phyloP scores from a whole-genome alignment of 2,888 invertebrate species.

The Gymnocheta viridis region DNA sequence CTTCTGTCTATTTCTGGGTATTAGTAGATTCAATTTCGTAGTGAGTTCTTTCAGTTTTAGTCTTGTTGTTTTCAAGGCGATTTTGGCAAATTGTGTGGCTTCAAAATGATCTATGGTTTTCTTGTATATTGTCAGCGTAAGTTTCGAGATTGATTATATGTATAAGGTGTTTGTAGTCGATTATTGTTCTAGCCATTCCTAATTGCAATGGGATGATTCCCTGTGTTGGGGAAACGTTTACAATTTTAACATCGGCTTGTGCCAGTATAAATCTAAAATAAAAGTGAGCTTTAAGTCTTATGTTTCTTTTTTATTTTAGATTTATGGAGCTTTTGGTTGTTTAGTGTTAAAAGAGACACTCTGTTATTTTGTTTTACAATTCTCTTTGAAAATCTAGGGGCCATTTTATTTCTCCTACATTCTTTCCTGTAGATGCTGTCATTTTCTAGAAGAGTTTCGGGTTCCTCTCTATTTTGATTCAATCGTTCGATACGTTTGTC shows the following conservation, averaged over 20 bases:
- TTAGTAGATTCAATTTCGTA: constrained; percentile 39
- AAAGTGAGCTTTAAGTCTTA: constrained; percentile 23
- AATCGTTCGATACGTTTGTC: constrained; percentile 26
- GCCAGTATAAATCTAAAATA: constrained; percentile 29
- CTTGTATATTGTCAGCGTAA: constrained; percentile 33
- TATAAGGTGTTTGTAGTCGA: constrained; percentile 43
- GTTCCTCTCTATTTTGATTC: constrained; percentile 16
- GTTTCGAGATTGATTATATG: constrained; percentile 35
- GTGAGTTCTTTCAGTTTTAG: constrained; percentile 52
- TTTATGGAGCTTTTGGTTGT: constrained; percentile 39
- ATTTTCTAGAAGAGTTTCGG: no score
- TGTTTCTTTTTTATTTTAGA: constrained; percentile 45
- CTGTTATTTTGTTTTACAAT: constrained; percentile 23
- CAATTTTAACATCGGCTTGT: constrained; percentile 37
- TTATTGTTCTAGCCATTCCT: constrained; percentile 36
- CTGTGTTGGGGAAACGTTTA: constrained; percentile 13
- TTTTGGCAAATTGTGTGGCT: constrained; percentile 43
- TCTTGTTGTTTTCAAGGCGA: constrained; percentile 36
- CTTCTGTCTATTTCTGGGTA: constrained; percentile 41
- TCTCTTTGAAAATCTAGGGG: no score
- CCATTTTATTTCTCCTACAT: no score
- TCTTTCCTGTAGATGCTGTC: no score
- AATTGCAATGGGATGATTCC: constrained; percentile 28
- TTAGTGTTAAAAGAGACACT: neutral
- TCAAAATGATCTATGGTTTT: constrained; percentile 22